phyloP scores from a whole-genome alignment of 2,888 invertebrate genomes.

The Labia minor region DNA sequence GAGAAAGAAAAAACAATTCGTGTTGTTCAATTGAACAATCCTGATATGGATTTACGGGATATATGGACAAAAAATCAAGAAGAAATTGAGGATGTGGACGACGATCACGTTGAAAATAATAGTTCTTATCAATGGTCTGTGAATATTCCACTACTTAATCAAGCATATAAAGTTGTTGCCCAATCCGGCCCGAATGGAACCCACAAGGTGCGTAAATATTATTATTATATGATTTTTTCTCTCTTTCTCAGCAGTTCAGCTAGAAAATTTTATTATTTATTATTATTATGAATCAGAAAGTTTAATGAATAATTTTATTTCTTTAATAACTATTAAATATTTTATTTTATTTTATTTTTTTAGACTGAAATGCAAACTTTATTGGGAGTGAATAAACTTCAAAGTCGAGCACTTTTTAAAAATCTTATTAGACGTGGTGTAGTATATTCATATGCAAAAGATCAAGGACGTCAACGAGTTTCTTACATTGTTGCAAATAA shows the following conservation, averaged over 20 bases:
- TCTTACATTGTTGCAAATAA: constrained; percentile 38
- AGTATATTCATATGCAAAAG: constrained; percentile 43
- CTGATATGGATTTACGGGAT: constrained; percentile 42
- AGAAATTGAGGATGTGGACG: constrained; percentile 22
- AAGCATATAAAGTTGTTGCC: not conserved
- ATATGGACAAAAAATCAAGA: constrained; percentile 33
- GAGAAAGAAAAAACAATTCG: constrained; percentile 43
- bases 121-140: not conserved
- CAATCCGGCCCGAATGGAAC: not conserved
- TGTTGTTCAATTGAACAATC: constrained; percentile 46
- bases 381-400: constrained; percentile 38
- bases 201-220: no score
- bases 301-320: no score
- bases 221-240: no score
- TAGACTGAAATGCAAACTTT: not conserved
- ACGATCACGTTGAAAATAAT: not conserved
- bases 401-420: constrained; percentile 40
- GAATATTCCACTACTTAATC: not conserved
- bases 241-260: no score
- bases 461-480: constrained; percentile 45
- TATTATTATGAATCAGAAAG: no score
- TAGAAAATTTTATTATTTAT: no score
- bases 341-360: not conserved
- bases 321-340: no score
- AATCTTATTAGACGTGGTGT: constrained; percentile 37